These are phyloP conservation scores for Ovibos moschatus DNA, from an alignment of 2,113 vertebrate genomes.

Conservation along the genomic window DNA sequence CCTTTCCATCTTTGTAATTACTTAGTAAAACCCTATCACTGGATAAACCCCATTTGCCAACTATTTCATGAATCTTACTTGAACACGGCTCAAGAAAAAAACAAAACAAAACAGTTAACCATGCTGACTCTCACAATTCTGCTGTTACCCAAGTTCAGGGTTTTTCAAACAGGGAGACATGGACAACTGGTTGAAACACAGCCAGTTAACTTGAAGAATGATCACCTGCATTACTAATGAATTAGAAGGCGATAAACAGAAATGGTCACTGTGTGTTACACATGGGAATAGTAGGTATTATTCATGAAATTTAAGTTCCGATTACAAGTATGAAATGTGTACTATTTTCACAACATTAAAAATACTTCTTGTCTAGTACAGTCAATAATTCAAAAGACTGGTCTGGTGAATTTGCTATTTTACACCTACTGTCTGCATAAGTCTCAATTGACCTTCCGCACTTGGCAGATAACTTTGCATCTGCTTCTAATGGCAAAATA, in stretches of 20 bases:
- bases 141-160: not conserved
- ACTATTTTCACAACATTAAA: not conserved
- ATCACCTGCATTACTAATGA: not conserved
- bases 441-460: not conserved
- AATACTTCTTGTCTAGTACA: not conserved
- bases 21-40: not conserved
- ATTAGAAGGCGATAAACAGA: not conserved
- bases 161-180: not conserved
- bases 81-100: not conserved
- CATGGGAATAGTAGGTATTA: not conserved
- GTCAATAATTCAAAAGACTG: not conserved
- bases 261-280: not conserved
- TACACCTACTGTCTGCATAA: not conserved
- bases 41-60: not conserved
- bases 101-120: not conserved
- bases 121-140: not conserved
- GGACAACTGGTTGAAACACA: not conserved
- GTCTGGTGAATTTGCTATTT: not conserved
- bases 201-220: not conserved
- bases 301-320: not conserved
- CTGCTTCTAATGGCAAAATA: not conserved
- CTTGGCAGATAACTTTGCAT: not conserved
- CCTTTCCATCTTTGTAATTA: not conserved
- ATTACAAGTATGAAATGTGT: not conserved
- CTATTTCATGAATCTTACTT: not conserved